A percentile compares a stretch with the other conserved stretches of the same genome.
Conservation (phyloP, 2,888 invertebrate species). For the Coleophora flavipennella region DNA sequence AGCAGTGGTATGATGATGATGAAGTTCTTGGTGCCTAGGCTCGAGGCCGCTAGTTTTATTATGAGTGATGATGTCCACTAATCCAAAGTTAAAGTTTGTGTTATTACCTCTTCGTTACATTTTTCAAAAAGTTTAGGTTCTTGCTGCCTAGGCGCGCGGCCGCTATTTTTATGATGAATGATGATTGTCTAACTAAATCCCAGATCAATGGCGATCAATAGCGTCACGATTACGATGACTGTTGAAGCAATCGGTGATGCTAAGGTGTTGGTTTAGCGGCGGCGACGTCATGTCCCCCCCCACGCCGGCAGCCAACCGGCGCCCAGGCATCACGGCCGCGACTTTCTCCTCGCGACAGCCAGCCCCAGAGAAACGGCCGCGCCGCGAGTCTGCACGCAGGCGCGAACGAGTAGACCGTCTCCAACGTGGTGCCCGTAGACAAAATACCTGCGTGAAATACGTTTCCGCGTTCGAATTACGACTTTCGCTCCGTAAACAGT, state of each 20-base stretch:
- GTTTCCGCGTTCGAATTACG: conserved; percentile 51
- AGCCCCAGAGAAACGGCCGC: conserved; percentile 51
- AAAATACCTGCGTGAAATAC: conserved; percentile 11
- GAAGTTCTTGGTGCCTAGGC: too few relatives aligned
- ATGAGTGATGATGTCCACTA: too few relatives aligned
- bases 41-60: too few relatives aligned
- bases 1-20: too few relatives aligned
- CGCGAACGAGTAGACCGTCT: conserved; percentile 59
- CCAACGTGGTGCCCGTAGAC: conserved; percentile 27
- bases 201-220: conserved; percentile 1
- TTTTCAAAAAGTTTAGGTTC: too few relatives aligned
- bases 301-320: conserved; percentile 41
- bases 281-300: conserved; percentile 58
- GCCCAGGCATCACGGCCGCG: conserved; percentile 61
- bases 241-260: conserved; percentile 21
- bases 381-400: conserved; percentile 38
- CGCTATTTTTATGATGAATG: too few relatives aligned
- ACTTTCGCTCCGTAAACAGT: conserved; percentile 63
- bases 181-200: neutral
- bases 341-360: conserved; percentile 71
- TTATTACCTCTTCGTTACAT: too few relatives aligned
- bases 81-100: too few relatives aligned
- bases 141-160: too few relatives aligned
- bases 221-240: conserved; percentile 8
- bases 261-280: conserved; percentile 37